Conservation (phyloP, 2,797 vertebrate species). For the Hippopotamyrus pictus region DNA sequence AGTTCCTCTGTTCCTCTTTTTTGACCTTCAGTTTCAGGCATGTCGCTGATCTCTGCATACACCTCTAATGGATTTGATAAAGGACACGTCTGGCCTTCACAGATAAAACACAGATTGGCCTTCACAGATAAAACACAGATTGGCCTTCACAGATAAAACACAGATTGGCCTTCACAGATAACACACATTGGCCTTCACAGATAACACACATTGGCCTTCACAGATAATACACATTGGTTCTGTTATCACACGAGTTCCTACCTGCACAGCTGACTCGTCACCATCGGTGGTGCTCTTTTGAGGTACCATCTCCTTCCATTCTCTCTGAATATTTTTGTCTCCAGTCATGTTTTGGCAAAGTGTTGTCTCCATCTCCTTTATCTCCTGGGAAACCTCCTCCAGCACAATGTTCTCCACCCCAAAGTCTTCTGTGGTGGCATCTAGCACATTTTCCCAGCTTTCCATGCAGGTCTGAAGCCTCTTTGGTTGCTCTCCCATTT, state of each 20-base stretch:
- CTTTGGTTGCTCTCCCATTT: not conserved
- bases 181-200: no score
- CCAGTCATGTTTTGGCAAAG: not conserved
- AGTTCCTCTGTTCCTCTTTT: not conserved
- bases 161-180: no score
- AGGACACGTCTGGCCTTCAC: not conserved
- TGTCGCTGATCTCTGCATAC: not conserved
- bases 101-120: not conserved
- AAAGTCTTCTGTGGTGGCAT: not conserved
- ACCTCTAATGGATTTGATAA: not conserved
- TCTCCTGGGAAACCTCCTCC: not conserved
- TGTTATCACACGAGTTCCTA: not conserved
- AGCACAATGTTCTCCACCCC: not conserved
- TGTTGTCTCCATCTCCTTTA: not conserved
- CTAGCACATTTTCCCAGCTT: not conserved
- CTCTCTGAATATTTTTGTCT: not conserved
- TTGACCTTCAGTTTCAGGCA: not conserved
- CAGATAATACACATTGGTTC: not conserved
- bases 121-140: no score
- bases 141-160: not conserved
- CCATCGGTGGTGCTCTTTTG: not conserved
- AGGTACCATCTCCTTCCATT: not conserved
- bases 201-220: not conserved
- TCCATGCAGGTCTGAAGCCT: not conserved
- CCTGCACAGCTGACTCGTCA: not conserved